Percentiles rank a stretch among this genome's conserved stretches.
These are phyloP conservation scores for Aradophagus sp. DNA, from an alignment of 1,140 invertebrate genomes.

Conservation along the genomic window DNA sequence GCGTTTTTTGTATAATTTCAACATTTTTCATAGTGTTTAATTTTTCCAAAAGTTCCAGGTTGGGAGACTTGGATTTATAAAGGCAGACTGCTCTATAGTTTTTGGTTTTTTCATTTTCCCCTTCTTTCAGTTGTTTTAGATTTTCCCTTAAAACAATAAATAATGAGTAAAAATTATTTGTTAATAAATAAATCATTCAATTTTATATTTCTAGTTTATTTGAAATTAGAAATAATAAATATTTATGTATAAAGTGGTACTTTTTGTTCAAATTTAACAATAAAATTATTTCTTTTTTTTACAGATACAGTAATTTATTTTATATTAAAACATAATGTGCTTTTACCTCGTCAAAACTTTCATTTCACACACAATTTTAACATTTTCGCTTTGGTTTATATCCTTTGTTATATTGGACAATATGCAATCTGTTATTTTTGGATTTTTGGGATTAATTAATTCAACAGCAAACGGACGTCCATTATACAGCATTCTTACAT, in stretches of 20 bases:
- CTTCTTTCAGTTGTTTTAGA: slow-evolving; percentile 84
- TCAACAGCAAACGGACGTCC: slow-evolving; percentile 92
- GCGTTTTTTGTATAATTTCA: slow-evolving; percentile 84
- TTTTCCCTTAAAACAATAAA: slow-evolving; percentile 77
- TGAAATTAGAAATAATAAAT: no score
- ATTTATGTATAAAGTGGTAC: no score
- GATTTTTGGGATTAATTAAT: slow-evolving; percentile 81
- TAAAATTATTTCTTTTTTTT: no score
- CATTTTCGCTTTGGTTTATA: slow-evolving; percentile 79
- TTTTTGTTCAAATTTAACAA: no score
- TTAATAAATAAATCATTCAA: neutral
- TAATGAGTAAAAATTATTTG: neutral
- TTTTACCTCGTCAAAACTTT: slow-evolving; percentile 79
- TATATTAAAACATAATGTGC: no score
- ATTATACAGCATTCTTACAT: slow-evolving; percentile 89
- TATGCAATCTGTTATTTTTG: slow-evolving; percentile 74
- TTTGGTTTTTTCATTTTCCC: slow-evolving; percentile 91
- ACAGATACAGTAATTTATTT: no score
- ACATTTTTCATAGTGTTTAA: slow-evolving; percentile 77
- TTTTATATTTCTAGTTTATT: slow-evolving; percentile 11
- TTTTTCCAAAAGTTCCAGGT: slow-evolving; percentile 73
- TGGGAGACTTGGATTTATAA: slow-evolving; percentile 64
- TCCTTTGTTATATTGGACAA: slow-evolving; percentile 77
- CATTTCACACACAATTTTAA: slow-evolving; percentile 79
- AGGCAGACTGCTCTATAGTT: slow-evolving; percentile 87